These are phyloP conservation scores for Cepphus grylle DNA, from an alignment of 2,113 vertebrate species.

Conservation along the genomic window DNA sequence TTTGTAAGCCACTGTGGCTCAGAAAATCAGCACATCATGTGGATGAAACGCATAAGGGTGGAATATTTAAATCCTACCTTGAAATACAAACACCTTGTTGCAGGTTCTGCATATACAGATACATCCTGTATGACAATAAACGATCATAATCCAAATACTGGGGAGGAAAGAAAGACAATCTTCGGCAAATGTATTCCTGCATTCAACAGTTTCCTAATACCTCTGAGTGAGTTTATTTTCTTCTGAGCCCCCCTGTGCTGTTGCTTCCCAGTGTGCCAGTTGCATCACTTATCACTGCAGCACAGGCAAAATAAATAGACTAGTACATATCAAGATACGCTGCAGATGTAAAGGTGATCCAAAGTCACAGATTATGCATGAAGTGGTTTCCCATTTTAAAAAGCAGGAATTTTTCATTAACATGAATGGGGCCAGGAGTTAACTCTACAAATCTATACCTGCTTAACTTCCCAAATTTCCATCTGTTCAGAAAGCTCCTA, in stretches of 20 bases:
- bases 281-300: not conserved
- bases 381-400: not conserved
- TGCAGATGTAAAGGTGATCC: not conserved
- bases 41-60: not conserved
- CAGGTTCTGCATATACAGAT: not conserved
- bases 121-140: not conserved
- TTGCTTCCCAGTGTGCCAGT: not conserved
- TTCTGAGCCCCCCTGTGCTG: fast-evolving
- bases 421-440: not conserved
- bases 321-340: not conserved
- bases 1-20: not conserved
- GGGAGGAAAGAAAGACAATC: not conserved
- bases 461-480: not conserved
- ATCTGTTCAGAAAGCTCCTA: not conserved
- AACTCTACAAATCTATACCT: not conserved
- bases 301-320: not conserved
- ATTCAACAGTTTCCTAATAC: not conserved
- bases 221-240: not conserved
- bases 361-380: not conserved
- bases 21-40: not conserved
- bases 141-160: not conserved
- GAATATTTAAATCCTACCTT: not conserved
- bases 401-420: not conserved
- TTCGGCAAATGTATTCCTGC: not conserved
- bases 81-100: not conserved